phyloP scores from a whole-genome alignment of 2,113 vertebrate genomes.

The Oenanthe melanoleuca region DNA sequence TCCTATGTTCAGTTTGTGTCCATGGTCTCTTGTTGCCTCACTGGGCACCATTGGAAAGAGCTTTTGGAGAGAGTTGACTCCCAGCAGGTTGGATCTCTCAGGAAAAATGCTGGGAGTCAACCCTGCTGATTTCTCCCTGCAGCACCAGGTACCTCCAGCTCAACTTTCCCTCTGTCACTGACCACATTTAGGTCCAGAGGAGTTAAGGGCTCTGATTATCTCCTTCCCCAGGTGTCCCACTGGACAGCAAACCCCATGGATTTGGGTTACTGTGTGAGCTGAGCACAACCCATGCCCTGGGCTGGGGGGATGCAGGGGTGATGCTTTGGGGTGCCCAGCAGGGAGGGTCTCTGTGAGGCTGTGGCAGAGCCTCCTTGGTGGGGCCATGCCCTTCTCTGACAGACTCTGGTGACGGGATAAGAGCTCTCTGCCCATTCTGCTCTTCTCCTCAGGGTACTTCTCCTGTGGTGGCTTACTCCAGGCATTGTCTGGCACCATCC shows the following conservation, averaged over 20 bases:
- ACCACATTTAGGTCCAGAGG: background rate
- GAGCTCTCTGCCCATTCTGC: background rate
- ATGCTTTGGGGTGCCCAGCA: accelerated
- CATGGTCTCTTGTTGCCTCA: background rate
- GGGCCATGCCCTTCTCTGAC: accelerated
- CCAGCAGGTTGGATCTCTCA: background rate
- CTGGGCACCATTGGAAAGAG: background rate
- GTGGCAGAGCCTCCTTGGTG: background rate
- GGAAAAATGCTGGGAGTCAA: background rate
- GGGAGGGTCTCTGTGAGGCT: background rate
- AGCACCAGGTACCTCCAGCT: background rate
- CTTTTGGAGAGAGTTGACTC: background rate
- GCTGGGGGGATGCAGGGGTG: background rate
- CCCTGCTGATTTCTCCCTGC: background rate
- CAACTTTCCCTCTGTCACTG: background rate
- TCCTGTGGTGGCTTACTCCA: background rate
- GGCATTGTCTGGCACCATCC: background rate
- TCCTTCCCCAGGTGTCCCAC: background rate
- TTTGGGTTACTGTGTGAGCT: accelerated
- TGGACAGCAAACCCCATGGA: too few relatives aligned
- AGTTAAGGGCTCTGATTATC: background rate
- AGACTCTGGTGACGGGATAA: accelerated
- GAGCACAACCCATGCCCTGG: background rate
- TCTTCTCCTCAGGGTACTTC: accelerated
- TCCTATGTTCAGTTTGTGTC: background rate